A percentile compares a stretch with the other conserved stretches of the same genome.
Conservation (phyloP, 2,113 vertebrate species). For the Heptranchias perlo region DNA sequence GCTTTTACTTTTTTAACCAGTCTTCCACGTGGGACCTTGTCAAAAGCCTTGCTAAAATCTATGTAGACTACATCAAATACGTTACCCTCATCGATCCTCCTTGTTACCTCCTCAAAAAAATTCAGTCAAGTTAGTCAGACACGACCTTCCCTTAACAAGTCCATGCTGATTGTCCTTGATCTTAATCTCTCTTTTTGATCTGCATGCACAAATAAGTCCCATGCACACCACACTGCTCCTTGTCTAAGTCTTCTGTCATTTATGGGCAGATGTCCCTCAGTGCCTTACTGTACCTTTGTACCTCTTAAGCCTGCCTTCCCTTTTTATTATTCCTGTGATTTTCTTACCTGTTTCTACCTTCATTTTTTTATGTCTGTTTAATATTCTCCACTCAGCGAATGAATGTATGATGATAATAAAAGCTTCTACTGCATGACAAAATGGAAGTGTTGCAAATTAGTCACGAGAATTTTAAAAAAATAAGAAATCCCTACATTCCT, state of each 20-base stretch:
- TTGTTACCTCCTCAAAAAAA: no score
- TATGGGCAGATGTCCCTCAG: not conserved
- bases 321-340: not conserved
- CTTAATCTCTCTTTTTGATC: not conserved
- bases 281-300: not conserved
- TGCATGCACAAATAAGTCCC: not conserved
- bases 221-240: no score
- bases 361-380: not conserved
- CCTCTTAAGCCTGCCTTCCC: not conserved
- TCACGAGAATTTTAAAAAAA: not conserved
- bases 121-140: no score
- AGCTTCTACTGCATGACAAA: not conserved
- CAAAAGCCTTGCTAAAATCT: no score
- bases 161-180: no score
- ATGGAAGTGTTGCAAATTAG: not conserved
- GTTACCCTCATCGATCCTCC: no score
- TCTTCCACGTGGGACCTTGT: no score
- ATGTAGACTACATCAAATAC: no score
- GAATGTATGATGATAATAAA: not conserved
- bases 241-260: not conserved
- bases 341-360: not conserved
- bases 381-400: not conserved
- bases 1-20: no score
- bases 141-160: no score
- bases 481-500: not conserved